phyloP scores from a whole-genome alignment of 2,797 vertebrate genomes.

The Glyptemys insculpta region DNA sequence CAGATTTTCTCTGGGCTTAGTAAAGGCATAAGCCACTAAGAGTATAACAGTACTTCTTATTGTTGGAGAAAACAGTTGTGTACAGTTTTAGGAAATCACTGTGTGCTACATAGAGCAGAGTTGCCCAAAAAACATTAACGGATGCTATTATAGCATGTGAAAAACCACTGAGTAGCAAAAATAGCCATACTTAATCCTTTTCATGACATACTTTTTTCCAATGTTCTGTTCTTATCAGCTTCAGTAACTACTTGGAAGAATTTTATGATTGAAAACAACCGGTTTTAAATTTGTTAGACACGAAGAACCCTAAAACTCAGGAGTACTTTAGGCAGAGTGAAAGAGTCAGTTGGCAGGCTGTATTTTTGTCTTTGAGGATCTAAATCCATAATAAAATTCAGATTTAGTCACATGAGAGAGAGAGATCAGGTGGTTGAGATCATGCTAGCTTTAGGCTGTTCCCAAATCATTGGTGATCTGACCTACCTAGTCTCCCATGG shows the following conservation, averaged over 20 bases:
- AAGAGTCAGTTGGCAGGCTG: not conserved
- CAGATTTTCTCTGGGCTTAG: not conserved
- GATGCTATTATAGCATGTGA: not conserved
- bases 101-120: not conserved
- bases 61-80: not conserved
- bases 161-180: not conserved
- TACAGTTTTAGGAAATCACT: not conserved
- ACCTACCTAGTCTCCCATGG: not conserved
- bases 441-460: constrained; percentile 6
- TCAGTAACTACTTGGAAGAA: constrained; percentile 3
- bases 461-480: not conserved
- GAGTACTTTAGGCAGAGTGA: not conserved
- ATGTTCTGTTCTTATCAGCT: not conserved
- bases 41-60: not conserved
- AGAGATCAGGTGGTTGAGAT: not conserved
- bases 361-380: not conserved
- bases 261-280: not conserved
- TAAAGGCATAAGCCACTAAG: not conserved
- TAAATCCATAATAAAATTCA: constrained; percentile 23
- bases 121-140: not conserved
- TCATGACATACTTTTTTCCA: not conserved
- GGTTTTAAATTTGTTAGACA: not conserved
- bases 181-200: not conserved
- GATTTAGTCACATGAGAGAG: not conserved
- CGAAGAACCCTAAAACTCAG: not conserved